Evolutionary conservation across 2,113 vertebrate genomes (phyloP).

Genomic region (Brienomyrus brachyistius): DNA sequence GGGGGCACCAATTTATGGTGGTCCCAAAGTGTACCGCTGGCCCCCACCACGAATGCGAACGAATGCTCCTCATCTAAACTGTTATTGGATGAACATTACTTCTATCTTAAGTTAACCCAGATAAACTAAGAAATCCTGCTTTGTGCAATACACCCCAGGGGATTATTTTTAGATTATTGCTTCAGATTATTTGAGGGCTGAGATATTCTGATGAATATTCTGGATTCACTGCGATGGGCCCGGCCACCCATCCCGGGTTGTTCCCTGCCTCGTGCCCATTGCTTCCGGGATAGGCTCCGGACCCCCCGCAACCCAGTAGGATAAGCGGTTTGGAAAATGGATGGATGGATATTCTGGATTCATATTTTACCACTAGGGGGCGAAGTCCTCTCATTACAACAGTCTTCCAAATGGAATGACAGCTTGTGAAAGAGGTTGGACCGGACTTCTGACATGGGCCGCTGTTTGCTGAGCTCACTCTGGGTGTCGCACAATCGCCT

Average conservation of each 20-base stretch:
- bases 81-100: background rate
- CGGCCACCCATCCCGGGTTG: no score
- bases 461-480: constrained; percentile 29
- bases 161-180: background rate
- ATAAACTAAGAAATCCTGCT: background rate
- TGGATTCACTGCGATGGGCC: background rate
- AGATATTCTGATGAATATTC: background rate
- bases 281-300: no score
- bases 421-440: background rate
- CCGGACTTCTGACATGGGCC: constrained; percentile 30
- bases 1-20: background rate
- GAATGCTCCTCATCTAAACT: background rate
- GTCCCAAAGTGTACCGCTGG: background rate
- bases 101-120: background rate
- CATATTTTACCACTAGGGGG: background rate
- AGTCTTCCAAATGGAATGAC: background rate
- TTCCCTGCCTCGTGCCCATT: no score
- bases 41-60: no score
- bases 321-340: no score
- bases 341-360: background rate
- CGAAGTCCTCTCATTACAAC: background rate
- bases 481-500: constrained; percentile 28
- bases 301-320: no score
- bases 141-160: background rate
- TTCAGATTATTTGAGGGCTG: background rate